phyloP scores from a whole-genome alignment of 1,140 invertebrate species.

The Drosophila guanche region DNA sequence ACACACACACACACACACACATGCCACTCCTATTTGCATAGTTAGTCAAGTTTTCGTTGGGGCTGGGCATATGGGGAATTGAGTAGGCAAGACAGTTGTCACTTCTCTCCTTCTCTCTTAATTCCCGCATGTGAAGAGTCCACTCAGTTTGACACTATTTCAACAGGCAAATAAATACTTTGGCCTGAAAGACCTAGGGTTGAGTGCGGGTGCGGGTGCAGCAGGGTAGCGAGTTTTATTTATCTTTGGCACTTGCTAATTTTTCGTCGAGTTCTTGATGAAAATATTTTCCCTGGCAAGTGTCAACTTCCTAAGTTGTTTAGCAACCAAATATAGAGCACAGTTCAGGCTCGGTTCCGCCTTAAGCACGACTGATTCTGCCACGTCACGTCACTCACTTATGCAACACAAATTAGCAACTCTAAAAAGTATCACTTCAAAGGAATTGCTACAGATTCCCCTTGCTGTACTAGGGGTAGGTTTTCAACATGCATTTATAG shows the following conservation, averaged over 20 bases:
- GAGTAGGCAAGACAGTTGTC: constrained; percentile 33
- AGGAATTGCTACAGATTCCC: constrained; percentile 9
- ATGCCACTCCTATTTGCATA: constrained; percentile 73
- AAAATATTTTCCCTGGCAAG: constrained; percentile 68
- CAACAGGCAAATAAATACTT: constrained; percentile 75
- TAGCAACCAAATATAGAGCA: constrained; percentile 65
- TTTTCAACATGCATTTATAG: neutral
- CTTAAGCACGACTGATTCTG: constrained; percentile 14
- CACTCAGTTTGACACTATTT: constrained; percentile 79
- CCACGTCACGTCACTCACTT: constrained; percentile 30
- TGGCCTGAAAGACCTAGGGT: constrained; percentile 15
- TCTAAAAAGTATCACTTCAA: constrained; percentile 29
- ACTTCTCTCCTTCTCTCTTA: constrained; percentile 1
- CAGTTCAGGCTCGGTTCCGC: constrained; percentile 8
- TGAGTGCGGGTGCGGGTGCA: neutral
- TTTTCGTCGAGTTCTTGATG: constrained; percentile 69
- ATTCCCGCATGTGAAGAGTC: constrained; percentile 68
- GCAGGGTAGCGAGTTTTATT: constrained; percentile 54
- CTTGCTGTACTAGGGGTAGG: constrained; percentile 4
- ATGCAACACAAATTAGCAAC: constrained; percentile 33
- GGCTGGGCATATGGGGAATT: constrained; percentile 5
- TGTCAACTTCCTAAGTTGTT: constrained; percentile 83
- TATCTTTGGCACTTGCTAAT: constrained; percentile 83
- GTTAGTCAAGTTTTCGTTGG: constrained; percentile 75
- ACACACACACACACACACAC: constrained; percentile 51